phyloP scores from a whole-genome alignment of 2,797 vertebrate genomes.

The Myotis daubentonii region DNA sequence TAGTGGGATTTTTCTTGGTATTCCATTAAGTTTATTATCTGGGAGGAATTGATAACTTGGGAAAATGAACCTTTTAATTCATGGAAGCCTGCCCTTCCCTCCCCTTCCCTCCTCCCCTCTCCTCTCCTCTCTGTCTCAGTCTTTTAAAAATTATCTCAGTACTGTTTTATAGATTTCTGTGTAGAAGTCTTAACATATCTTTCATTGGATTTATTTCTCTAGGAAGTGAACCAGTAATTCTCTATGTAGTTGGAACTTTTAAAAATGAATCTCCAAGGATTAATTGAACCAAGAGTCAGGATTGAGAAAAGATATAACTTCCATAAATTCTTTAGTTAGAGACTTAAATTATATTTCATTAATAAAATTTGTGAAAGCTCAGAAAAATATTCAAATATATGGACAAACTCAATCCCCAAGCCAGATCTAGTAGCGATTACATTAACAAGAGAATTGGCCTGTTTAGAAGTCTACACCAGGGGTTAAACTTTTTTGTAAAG shows the following conservation, averaged over 20 bases:
- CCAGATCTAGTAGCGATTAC: neutral
- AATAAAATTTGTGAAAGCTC: neutral
- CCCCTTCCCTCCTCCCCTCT: neutral
- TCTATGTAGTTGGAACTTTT: neutral
- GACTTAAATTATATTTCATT: slow-evolving; percentile 16
- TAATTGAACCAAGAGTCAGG: neutral
- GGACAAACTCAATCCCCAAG: neutral
- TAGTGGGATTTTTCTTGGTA: neutral
- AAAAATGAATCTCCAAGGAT: neutral
- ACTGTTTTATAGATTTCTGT: neutral
- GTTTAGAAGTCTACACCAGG: neutral
- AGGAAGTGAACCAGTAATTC: neutral
- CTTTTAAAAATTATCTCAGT: neutral
- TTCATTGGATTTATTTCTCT: slow-evolving; percentile 11
- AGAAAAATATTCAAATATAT: slow-evolving; percentile 3
- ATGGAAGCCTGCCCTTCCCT: neutral
- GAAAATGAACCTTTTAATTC: neutral
- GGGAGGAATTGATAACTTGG: slow-evolving; percentile 36
- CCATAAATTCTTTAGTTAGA: neutral
- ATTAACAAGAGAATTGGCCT: neutral
- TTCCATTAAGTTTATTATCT: slow-evolving; percentile 11
- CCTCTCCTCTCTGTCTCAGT: neutral
- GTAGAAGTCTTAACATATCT: neutral
- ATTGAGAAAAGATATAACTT: neutral
- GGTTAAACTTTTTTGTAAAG: neutral